Conservation (phyloP, 2,113 vertebrate genomes). For the Seriola rivoliana region DNA sequence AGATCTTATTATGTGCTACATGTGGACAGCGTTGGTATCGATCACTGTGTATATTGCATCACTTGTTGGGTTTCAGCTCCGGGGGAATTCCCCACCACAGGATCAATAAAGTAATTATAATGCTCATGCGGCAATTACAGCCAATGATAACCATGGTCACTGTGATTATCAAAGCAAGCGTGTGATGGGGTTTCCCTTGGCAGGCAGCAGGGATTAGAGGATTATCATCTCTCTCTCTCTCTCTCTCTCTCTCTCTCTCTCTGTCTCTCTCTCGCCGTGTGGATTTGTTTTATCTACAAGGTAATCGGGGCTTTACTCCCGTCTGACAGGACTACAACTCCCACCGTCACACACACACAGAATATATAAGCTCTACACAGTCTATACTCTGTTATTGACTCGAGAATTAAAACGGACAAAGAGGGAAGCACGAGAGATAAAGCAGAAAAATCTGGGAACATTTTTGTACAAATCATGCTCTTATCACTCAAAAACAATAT, state of each 20-base stretch:
- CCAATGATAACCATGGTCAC: slow-evolving; percentile 17
- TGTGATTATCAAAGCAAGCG: slow-evolving; percentile 24
- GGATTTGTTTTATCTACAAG: slow-evolving; percentile 70
- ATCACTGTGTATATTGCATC: not conserved
- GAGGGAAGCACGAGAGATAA: slow-evolving; percentile 8
- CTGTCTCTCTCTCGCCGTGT: slow-evolving; percentile 22
- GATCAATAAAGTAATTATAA: slow-evolving; percentile 57
- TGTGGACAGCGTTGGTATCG: not conserved
- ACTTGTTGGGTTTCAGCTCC: slow-evolving; percentile 6
- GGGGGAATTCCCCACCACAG: slow-evolving; percentile 26
- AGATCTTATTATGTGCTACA: not conserved
- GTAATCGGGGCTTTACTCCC: slow-evolving; percentile 58
- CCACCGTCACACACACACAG: slow-evolving; percentile 34
- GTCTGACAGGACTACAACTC: slow-evolving; percentile 67
- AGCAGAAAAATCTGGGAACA: slow-evolving; percentile 16
- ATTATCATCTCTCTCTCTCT: slow-evolving; percentile 48
- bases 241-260: slow-evolving; percentile 52
- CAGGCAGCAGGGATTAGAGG: slow-evolving; percentile 60
- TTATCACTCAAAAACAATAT: slow-evolving; percentile 26
- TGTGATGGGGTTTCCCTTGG: slow-evolving; percentile 45
- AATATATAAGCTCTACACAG: slow-evolving; percentile 13
- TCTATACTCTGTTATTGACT: slow-evolving; percentile 17
- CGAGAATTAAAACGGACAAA: slow-evolving; percentile 26
- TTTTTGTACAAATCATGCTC: slow-evolving; percentile 12
- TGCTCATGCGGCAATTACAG: slow-evolving; percentile 36